Base-by-base conservation (phyloP, 2,797 vertebrate genomes). In the Hybognathus amarus region DNA sequence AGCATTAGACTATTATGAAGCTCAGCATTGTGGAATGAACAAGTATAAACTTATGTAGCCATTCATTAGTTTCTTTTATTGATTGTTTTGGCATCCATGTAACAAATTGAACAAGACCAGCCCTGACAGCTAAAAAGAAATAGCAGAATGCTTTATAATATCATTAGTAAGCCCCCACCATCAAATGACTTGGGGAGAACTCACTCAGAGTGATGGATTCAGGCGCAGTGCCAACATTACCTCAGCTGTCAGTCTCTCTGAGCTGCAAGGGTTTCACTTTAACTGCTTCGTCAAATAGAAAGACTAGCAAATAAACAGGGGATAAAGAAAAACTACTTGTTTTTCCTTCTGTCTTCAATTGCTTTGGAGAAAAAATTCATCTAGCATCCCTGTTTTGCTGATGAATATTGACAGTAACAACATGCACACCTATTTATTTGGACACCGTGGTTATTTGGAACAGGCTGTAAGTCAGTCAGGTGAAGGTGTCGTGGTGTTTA, bases 161-260 rank as follows among this genome's bases (percentile, higher is more conserved):
- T 84, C 76, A 38, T 63, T 63, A 82, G 80, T 36, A 74, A 77
- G 24, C 56, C 56, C 56, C 24, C 56, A 66, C 22, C 15, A 50
- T 52, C 17, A 18, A 73, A 40, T 79, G 54, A 47, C 30, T 67
- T 24, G 74, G 73, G 83, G 70, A 86, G 80, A 77, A 88, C 85
- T 85, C 85, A 88, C 85, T 85, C 85, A 87, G 88, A 88, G 87
- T 90, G 90, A 91, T 87, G 86, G 88, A 90, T 92, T 90, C 76
- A 85, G 88, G 83, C 61, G 70, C 76, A 79, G 78, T 90, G 89
- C 91, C 87, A 91, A 84, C 85, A 90, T 93, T 90, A 91, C 91
- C 90, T 94, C 92, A 93, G 83, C 85, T 83, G 83, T 76, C 77
- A 80, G 79, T 83, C 86, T 85, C 90, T 85, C 69, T 70, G 86